phyloP scores from a whole-genome alignment of 2,888 invertebrate species.

The Malacosoma neustria region DNA sequence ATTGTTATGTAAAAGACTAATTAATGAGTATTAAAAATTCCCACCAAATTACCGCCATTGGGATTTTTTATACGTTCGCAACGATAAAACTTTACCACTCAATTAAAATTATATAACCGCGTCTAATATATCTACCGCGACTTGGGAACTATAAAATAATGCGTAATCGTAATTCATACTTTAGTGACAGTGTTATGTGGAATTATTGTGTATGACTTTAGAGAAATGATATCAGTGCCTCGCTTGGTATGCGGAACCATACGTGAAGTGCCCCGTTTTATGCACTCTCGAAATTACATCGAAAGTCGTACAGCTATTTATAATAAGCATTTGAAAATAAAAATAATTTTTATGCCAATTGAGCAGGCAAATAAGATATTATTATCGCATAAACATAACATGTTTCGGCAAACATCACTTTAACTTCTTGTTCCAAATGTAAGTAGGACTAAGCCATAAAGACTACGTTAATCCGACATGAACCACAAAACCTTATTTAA shows the following conservation, averaged over 20 bases:
- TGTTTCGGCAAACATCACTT: background rate
- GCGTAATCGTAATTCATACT: background rate
- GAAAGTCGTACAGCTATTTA: constrained; percentile 32
- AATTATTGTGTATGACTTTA: background rate
- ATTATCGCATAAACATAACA: constrained; percentile 16
- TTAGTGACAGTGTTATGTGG: background rate
- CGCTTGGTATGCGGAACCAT: constrained; percentile 33
- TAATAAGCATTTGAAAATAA: constrained; percentile 29
- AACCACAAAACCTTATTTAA: background rate
- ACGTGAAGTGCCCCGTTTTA: constrained; percentile 20
- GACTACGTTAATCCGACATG: background rate
- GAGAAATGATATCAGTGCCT: background rate
- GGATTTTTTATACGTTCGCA: too few relatives aligned
- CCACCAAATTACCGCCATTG: too few relatives aligned
- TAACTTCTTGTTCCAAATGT: background rate
- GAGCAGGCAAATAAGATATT: constrained; percentile 29
- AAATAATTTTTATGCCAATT: constrained; percentile 37
- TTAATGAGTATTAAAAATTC: too few relatives aligned
- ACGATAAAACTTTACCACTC: background rate
- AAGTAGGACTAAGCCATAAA: background rate
- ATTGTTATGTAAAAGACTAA: too few relatives aligned
- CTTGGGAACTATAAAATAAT: background rate
- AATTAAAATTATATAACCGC: background rate
- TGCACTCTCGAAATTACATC: constrained; percentile 23
- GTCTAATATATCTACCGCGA: background rate